Conservation (phyloP, 92 coral and sea anemone genomes). For the Muricea muricata region DNA sequence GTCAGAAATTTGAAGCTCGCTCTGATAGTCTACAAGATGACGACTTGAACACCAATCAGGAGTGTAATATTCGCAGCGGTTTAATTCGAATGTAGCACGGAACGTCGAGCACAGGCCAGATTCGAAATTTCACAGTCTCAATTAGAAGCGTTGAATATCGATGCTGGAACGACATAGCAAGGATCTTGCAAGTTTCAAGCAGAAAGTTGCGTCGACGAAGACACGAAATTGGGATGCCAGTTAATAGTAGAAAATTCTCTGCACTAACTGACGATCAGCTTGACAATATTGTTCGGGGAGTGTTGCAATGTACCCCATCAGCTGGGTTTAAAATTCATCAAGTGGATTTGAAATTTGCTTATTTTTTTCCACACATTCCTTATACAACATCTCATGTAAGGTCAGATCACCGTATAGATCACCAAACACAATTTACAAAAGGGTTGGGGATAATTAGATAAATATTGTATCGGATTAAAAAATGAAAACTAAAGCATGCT, state of each 20-base stretch:
- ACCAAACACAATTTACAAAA: no score
- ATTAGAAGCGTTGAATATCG: constrained; percentile 43
- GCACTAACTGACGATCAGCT: constrained; percentile 59
- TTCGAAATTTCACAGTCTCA: constrained; percentile 43
- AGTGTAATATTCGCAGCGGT: background rate
- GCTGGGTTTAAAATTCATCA: constrained; percentile 71
- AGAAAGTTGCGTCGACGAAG: constrained; percentile 50
- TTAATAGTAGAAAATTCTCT: constrained; percentile 53
- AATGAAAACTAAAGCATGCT: no score
- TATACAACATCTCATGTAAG: no score
- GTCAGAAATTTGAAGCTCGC: constrained; percentile 26
- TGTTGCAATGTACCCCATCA: constrained; percentile 59
- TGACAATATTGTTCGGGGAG: constrained; percentile 45
- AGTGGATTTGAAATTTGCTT: constrained; percentile 56
- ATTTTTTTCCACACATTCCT: no score
- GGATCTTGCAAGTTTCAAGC: constrained; percentile 44
- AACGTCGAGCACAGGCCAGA: constrained; percentile 36
- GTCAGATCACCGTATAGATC: no score
- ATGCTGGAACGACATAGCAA: constrained; percentile 50
- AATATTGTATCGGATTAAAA: no score
- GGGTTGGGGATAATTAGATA: no score
- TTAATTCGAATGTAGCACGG: no score
- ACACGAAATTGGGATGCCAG: constrained; percentile 56
- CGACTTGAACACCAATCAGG: background rate
- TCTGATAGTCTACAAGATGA: background rate